Base-by-base conservation (phyloP, 2,888 invertebrate genomes). In the Timema podura region DNA sequence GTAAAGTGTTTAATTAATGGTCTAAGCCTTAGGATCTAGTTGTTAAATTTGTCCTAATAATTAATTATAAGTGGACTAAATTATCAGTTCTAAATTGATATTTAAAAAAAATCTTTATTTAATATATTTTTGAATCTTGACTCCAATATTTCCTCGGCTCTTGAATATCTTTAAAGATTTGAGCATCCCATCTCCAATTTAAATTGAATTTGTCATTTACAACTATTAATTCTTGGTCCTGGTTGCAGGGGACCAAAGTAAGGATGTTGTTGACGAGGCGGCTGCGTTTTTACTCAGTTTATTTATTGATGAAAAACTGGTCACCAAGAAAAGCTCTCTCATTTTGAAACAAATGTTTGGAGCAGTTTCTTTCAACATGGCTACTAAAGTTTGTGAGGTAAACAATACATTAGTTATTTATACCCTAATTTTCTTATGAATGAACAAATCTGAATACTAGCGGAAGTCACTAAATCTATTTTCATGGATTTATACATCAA, bases 241-340 rank as follows among this genome's bases (percentile, higher is more conserved):
- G 65, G 5, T 48, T 74, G 75, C 77, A 76, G 80, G 77, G 44
- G 90, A 89, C 61, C 86, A 86, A 74, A 76, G 85, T 49, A 80
- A 84, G 73, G 84, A 86, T 71, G 80, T 89, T 8, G 82, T 88
- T 9, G 87, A 90, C 75, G 89, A 89, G 79, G 85, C 89, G 0
- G 79, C 87, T 0, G 81, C 90, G 0, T 85, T 86, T 75, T 80
- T 87, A 0, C 80, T 91, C 3, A 82, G 85, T 75, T 80, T 89
- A 77, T 86, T 91, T 76, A 79, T 90, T 1, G 84, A 87, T 67
- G 85, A 87, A 70, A 85, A 84, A 67, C 81, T 85, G 68, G 82
- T 90, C 9, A 84, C 86, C 78, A 81, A 85, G 54, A 86, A 86
- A 74, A 87, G 88, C 77, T 78, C 85, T 3, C 81, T 84, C 5